Evolutionary conservation across 2,113 vertebrate genomes (phyloP), one percentile per base, ranked within the genome.

Genomic region (Aspidoscelis tigris): DNA sequence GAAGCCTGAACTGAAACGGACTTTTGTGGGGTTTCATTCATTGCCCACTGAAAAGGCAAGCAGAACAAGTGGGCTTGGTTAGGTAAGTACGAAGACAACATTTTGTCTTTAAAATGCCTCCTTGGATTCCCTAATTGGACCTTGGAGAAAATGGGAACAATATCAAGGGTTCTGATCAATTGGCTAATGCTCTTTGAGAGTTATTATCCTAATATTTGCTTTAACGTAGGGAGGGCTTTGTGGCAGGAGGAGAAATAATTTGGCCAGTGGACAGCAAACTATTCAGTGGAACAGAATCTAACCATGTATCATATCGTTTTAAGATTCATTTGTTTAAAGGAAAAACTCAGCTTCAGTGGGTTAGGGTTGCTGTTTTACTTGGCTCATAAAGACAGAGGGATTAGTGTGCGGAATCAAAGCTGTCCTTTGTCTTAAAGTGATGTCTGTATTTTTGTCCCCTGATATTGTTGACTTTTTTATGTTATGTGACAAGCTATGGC

Each of bases 121-220:
- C 88, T 89, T 93, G 69, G 89, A 87, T 88, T 79, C 87, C 88
- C 55, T 96, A 96, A 96, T 96, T 96, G 93, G 91, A 89, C 95
- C 96, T 95, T 94, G 73, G 83, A 95, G 94, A 96, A 89, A 88
- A 90, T 73, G 75, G 87, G 91, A 93, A 90, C 91, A 88, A 87
- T 86, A 76, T 81, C 76, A 92, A 90, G 89, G 94, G 92, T 92
- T 93, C 81, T 88, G 88, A 94, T 85, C 78, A 89, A 65, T 84
- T 86, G 86, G 86, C 77, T 92, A 93, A 93, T 92, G 88, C 91
- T 89, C 94, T 95, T 87, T 91, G 95, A 95, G 94, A 92, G 89
- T 94, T 95, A 94, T 95, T 96, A 94, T 94, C 94, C 72, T 83
- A 91, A 68, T 88, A 65, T 75, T 72, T 85, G 80, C 71, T 92